Conservation (phyloP, 2,888 invertebrate genomes). For the Volucella bombylans region DNA sequence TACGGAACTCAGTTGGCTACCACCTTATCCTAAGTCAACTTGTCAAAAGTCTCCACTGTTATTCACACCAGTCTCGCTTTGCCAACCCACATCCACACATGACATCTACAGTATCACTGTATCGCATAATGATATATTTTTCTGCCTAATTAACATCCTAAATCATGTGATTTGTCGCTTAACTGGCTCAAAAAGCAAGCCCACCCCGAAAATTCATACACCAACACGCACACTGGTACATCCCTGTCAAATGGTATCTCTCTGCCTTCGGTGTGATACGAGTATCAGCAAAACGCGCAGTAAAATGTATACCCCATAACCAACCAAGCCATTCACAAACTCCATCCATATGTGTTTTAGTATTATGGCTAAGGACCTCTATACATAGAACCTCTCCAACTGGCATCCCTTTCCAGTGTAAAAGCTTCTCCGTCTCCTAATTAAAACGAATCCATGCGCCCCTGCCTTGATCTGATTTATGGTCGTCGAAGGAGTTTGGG, state of each 20-base stretch:
- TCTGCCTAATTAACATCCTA: constrained; percentile 75
- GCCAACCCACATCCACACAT: constrained; percentile 47
- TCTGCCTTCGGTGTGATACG: constrained; percentile 32
- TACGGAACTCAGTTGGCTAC: no score
- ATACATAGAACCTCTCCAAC: constrained; percentile 20
- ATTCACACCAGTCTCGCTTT: neutral
- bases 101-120: constrained; percentile 68
- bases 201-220: constrained; percentile 38
- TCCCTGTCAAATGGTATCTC: constrained; percentile 27
- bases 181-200: constrained; percentile 63
- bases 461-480: constrained; percentile 72
- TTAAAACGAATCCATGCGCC: constrained; percentile 73
- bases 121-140: constrained; percentile 69
- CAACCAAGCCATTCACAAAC: constrained; percentile 1
- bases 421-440: constrained; percentile 70
- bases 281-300: constrained; percentile 67
- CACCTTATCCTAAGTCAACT: neutral
- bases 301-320: constrained; percentile 52
- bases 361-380: constrained; percentile 47
- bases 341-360: constrained; percentile 21
- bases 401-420: constrained; percentile 16
- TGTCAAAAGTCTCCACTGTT: constrained; percentile 23
- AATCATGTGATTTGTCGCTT: constrained; percentile 75
- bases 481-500: constrained; percentile 71
- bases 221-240: constrained; percentile 10